Evolutionary conservation across 2,113 vertebrate species (phyloP), one percentile per base, ranked within the genome.

Genomic region (Hylia prasina): DNA sequence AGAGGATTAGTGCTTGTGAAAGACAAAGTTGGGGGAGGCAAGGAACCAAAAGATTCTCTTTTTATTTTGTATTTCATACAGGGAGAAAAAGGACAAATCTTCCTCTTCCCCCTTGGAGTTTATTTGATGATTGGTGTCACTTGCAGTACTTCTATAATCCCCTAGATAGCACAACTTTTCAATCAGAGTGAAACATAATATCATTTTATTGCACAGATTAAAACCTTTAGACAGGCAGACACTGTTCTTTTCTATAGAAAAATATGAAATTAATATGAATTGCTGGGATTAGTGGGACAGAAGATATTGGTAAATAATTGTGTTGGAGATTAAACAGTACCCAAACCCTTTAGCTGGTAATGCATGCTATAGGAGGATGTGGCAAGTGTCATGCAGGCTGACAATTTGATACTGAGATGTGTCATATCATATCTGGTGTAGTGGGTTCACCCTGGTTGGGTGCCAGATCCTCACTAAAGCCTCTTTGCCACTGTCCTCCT

Each of bases 1-100:
- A 77, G 87, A 87, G 60, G 89, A 86, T 96, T 93, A 73, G 44
- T 81, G 47, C 15, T 89, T 92, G 39, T 84, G 71, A 96, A 96
- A 95, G 37, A 78, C 47, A 92, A 88, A 88, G 64, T 1, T 54
- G 54, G 60, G 27, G 70, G 61, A 82, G 50, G 31, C 35, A 82
- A 89, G 25, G 35, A 90, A 57, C 30, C 25, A 37, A 90, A 72
- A 42, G 9, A 28, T 45, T 75, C 5, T 53, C 13, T 39, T 51
- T 66, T 76, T 19, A 30, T 71, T 65, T 87, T 1, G 0, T 57
- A 60, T 89, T 84, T 86, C 58, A 54, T 18, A 39, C 5, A 61
- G 21, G 3, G 24, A 50, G 48, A n/a, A 53, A 78, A 88, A 82
- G 45, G 47, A 78, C 44, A 94, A 71, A 76, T 35, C 10, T 11